phyloP scores from a whole-genome alignment of 2,113 vertebrate genomes.

The Hippocampus barbouri region DNA sequence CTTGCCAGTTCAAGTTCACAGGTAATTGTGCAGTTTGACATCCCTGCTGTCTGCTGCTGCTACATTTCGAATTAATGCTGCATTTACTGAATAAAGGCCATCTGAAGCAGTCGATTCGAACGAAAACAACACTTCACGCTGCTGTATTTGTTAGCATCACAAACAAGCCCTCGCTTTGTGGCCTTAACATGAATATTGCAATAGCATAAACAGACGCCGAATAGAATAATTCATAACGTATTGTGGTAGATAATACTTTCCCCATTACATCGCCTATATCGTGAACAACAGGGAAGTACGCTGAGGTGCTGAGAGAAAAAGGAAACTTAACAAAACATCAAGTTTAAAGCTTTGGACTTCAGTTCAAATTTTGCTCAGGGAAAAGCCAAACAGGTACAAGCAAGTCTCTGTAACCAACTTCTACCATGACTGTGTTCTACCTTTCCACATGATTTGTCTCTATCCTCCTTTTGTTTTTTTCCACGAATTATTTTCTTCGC shows the following conservation, averaged over 20 bases:
- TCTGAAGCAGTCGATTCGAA: neutral
- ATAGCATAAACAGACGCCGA: neutral
- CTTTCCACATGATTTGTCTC: conserved; percentile 9
- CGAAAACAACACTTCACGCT: too few relatives aligned
- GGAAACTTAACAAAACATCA: too few relatives aligned
- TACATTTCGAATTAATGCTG: neutral
- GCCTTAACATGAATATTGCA: neutral
- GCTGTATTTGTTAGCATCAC: neutral
- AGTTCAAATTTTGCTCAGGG: neutral
- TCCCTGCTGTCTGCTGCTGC: neutral
- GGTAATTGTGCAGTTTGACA: neutral
- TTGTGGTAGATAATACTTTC: neutral
- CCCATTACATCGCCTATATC: neutral
- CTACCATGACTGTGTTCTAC: conserved; percentile 10
- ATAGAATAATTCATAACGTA: neutral
- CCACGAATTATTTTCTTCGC: conserved; percentile 16
- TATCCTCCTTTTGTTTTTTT: conserved; percentile 1
- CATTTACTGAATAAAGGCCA: neutral
- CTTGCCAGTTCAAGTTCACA: neutral
- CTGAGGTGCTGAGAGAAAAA: too few relatives aligned
- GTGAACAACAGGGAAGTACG: too few relatives aligned
- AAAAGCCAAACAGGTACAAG: conserved; percentile 9
- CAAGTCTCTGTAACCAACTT: conserved; percentile 36
- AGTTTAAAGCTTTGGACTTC: neutral
- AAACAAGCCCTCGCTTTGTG: neutral